phyloP scores from a whole-genome alignment of 1,140 invertebrate genomes.

The Metaphire vulgaris region DNA sequence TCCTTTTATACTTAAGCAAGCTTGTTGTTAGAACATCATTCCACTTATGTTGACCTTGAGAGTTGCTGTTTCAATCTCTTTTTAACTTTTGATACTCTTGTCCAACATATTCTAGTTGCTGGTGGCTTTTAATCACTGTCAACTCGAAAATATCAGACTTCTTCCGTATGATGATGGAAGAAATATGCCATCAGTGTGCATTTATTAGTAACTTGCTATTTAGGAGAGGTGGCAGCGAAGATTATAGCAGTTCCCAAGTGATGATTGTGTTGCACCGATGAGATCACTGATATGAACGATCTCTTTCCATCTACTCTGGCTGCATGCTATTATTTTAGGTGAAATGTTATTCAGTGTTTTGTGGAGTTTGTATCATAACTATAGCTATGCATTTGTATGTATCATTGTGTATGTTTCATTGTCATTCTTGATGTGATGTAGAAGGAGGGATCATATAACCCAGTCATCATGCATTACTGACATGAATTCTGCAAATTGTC shows the following conservation, averaged over 20 bases:
- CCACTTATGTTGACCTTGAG: too few relatives aligned
- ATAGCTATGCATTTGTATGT: conserved; percentile 3
- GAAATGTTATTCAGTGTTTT: not conserved
- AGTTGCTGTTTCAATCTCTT: too few relatives aligned
- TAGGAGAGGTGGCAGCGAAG: not conserved
- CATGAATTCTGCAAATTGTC: too few relatives aligned
- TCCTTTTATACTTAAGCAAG: too few relatives aligned
- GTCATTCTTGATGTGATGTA: too few relatives aligned
- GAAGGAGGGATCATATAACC: too few relatives aligned
- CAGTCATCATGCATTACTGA: too few relatives aligned
- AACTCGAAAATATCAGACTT: not conserved
- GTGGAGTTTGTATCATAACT: not conserved
- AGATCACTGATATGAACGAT: not conserved
- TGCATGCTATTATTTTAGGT: not conserved
- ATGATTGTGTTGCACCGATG: not conserved
- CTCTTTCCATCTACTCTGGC: not conserved
- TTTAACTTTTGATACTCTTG: too few relatives aligned
- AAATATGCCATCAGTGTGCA: not conserved
- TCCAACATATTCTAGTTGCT: too few relatives aligned
- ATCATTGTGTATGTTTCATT: too few relatives aligned
- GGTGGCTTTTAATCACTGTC: too few relatives aligned
- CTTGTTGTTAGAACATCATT: too few relatives aligned
- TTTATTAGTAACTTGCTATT: not conserved
- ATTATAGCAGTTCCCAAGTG: not conserved
- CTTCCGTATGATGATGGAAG: not conserved